A percentile compares a stretch with the other conserved stretches of the same genome.
Evolutionary conservation across 2,797 vertebrate species (phyloP).

Genomic region (Hybognathus amarus): DNA sequence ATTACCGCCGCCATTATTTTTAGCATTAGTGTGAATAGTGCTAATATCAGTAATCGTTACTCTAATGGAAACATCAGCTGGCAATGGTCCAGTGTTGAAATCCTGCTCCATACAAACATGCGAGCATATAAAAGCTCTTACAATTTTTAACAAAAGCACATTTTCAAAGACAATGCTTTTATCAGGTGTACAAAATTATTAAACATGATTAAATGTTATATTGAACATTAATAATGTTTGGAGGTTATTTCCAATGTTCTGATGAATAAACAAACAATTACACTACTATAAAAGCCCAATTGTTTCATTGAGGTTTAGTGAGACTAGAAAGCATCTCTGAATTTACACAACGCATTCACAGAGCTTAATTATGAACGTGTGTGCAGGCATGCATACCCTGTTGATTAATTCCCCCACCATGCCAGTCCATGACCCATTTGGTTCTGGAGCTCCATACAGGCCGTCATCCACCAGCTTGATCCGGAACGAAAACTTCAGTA

Average conservation of each 20-base stretch:
- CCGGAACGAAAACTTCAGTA: conserved; percentile 87
- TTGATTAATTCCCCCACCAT: conserved; percentile 95
- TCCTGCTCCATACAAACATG: not conserved
- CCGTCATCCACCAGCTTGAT: conserved; percentile 90
- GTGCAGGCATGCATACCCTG: conserved; percentile 75
- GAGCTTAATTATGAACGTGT: not conserved
- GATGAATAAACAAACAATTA: not conserved
- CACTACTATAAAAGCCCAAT: not conserved
- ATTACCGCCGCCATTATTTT: conserved; percentile 52
- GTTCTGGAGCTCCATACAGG: conserved; percentile 87
- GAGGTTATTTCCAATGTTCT: not conserved
- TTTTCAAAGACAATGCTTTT: not conserved
- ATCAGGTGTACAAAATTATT: not conserved
- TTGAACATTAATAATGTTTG: not conserved
- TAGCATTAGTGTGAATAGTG: conserved; percentile 49
- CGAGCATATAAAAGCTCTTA: not conserved
- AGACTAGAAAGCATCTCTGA: not conserved
- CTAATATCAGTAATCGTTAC: conserved; percentile 43
- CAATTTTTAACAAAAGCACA: not conserved
- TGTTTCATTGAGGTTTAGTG: not conserved
- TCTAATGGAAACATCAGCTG: conserved; percentile 35
- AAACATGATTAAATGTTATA: not conserved
- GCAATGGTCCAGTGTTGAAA: not conserved
- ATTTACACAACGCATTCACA: not conserved
- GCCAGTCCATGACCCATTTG: conserved; percentile 92